phyloP scores from a whole-genome alignment of 2,113 vertebrate species.

The Monopterus albus region DNA sequence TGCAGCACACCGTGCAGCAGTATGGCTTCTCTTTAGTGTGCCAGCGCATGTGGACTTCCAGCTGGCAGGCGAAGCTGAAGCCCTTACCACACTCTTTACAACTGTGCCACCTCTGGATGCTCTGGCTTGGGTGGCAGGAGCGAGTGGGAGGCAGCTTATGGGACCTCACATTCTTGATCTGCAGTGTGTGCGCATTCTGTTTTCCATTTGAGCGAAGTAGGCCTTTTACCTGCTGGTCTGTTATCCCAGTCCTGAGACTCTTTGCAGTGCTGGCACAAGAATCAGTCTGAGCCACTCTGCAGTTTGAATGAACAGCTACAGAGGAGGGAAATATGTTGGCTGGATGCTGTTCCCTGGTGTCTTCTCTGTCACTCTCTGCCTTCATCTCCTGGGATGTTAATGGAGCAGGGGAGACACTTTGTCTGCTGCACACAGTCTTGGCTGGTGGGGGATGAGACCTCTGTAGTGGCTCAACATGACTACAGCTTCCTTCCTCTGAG shows the following conservation, averaged over 20 bases:
- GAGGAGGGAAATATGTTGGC: conserved; percentile 2
- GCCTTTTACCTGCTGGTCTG: conserved; percentile 15
- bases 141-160: conserved; percentile 28
- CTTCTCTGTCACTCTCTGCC: conserved; percentile 23
- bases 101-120: conserved; percentile 71
- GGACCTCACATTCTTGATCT: conserved; percentile 43
- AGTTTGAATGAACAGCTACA: background rate
- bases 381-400: conserved; percentile 36
- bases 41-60: conserved; percentile 81
- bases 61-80: conserved; percentile 79
- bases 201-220: conserved; percentile 27
- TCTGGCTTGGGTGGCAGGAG: conserved; percentile 41
- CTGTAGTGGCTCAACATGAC: background rate
- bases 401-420: background rate
- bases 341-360: background rate
- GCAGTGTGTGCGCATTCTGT: conserved; percentile 17
- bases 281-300: conserved; percentile 2
- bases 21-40: conserved; percentile 80
- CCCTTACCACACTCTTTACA: conserved; percentile 75
- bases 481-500: conserved; percentile 27
- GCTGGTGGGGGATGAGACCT: background rate
- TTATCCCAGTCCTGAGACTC: conserved; percentile 4
- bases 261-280: background rate
- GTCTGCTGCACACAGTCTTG: conserved; percentile 16
- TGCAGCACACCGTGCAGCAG: conserved; percentile 71